Evolutionary conservation across 2,888 invertebrate genomes (phyloP), one percentile per base, ranked within the genome.

Genomic region (Melinaea marsaeus): DNA sequence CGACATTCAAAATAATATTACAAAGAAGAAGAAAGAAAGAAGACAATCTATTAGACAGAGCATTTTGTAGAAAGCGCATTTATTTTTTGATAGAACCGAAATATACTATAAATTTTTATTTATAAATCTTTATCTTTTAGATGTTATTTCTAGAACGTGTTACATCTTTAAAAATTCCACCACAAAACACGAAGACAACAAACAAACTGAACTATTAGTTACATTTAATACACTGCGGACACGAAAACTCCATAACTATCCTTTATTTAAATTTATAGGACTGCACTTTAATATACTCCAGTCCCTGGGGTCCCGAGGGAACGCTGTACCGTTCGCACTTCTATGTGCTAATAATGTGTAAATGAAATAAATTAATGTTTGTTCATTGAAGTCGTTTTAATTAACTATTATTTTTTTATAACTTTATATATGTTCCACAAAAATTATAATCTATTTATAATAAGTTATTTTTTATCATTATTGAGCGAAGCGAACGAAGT

Each of bases 211-310:
- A 61, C 80, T 79, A 80, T 83, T 83, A 80, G 76, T 76, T 74
- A 75, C 77, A 80, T 80, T 83, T 80, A 78, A 76, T 84, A 81
- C 78, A 72, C 73, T 75, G 79, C 79, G 79, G 80, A 84, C 86
- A 84, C 80, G 84, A 76, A 78, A 84, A 85, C 82, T 81, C 81
- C 85, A 85, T 85, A 87, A 88, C 88, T 86, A 88, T 84, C 79
- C 80, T 84, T 87, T 89, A 88, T 89, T 88, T 78, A 86, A 87
- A 89, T 88, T 88, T 90, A 89, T 86, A 79, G 82, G 84, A 73
- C 74, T 77, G 76, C 81, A 81, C 84, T 86, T 86, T 86, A 85
- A 83, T 85, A 83, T 77, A 76, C 77, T 75, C 74, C 42, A 65
- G 77, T 75, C 79, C 73, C 69, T 66, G 71, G 81, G 71, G 77